A percentile compares a stretch with the other conserved stretches of the same genome.
Conservation (phyloP, 2,888 invertebrate genomes). For the Rotaria magnacalcarata region DNA sequence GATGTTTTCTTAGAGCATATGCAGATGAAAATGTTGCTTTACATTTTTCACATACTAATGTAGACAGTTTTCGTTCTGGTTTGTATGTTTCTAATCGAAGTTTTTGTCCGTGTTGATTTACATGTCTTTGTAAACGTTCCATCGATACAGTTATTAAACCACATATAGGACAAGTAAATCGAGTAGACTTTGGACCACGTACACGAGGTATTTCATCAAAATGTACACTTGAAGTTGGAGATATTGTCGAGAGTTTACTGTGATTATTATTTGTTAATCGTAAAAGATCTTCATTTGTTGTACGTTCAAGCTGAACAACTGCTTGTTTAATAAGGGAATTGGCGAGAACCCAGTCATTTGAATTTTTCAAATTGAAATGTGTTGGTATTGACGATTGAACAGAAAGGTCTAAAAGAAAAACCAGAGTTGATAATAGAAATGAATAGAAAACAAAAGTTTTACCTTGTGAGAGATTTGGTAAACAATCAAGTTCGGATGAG, state of each 20-base stretch:
- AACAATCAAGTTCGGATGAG: neutral
- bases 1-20: constrained; percentile 27
- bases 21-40: constrained; percentile 35
- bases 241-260: neutral
- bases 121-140: constrained; percentile 30
- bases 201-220: neutral
- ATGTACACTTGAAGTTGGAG: neutral
- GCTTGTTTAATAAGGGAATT: neutral
- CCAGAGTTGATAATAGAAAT: no score
- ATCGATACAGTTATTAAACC: constrained; percentile 30
- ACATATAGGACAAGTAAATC: constrained; percentile 26
- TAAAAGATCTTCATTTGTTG: neutral
- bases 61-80: neutral
- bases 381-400: neutral
- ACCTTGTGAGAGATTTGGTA: neutral
- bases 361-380: constrained; percentile 1
- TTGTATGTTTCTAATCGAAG: constrained; percentile 33
- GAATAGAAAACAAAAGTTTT: neutral
- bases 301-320: constrained; percentile 16
- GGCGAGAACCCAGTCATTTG: neutral
- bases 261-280: neutral
- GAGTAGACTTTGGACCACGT: constrained; percentile 11
- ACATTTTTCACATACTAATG: constrained; percentile 8
- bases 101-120: constrained; percentile 24
- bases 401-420: neutral